phyloP scores from a whole-genome alignment of 2,113 vertebrate genomes.

The Pipa parva region DNA sequence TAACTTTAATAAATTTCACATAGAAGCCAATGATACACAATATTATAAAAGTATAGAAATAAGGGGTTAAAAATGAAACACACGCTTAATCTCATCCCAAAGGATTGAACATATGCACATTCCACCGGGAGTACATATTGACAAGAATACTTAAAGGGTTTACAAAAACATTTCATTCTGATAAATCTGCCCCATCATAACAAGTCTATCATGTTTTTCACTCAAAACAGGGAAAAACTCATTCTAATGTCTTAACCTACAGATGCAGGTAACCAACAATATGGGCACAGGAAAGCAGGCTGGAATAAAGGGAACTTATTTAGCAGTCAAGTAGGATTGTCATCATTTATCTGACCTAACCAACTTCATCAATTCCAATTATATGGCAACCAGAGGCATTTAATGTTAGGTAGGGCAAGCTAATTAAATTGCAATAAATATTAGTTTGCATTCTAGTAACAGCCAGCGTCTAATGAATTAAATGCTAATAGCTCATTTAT shows the following conservation, averaged over 20 bases:
- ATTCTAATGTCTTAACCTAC: slow-evolving; percentile 8
- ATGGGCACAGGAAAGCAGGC: slow-evolving; percentile 1
- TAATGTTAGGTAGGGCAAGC: slow-evolving; percentile 40
- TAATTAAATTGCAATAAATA: slow-evolving; percentile 44
- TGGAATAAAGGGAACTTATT: slow-evolving; percentile 31
- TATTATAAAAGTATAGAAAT: no score
- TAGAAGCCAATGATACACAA: no score
- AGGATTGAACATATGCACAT: no score
- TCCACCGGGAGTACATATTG: no score
- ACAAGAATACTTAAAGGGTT: no score
- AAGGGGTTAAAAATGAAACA: no score
- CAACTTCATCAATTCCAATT: slow-evolving; percentile 44
- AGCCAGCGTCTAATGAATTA: slow-evolving; percentile 42
- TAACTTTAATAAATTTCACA: no score
- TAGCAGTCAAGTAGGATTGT: slow-evolving; percentile 40
- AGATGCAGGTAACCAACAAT: not conserved
- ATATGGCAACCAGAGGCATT: slow-evolving; percentile 40
- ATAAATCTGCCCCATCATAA: no score
- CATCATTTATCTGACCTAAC: slow-evolving; percentile 40
- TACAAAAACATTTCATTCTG: no score
- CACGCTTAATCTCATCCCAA: no score
- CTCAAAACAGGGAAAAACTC: not conserved
- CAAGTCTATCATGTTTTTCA: no score
- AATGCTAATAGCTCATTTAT: slow-evolving; percentile 42
- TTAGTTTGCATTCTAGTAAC: slow-evolving; percentile 43